These are phyloP conservation scores for Drosophila tropicalis DNA, from an alignment of 1,140 invertebrate genomes.

Conservation along the genomic window DNA sequence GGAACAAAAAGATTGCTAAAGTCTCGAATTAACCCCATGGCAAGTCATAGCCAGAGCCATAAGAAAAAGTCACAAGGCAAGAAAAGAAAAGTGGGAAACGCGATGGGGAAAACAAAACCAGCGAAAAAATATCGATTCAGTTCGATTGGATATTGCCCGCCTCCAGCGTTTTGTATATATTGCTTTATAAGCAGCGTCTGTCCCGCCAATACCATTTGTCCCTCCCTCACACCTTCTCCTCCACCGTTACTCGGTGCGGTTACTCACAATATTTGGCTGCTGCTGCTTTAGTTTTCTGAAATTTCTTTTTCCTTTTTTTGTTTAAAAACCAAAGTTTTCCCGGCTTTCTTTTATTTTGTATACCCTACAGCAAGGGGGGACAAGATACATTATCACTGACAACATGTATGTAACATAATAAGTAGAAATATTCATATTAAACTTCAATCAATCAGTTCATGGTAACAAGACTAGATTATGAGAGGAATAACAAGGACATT, in stretches of 20 bases:
- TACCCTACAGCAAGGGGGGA: slow-evolving; percentile 3
- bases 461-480: too few species aligned
- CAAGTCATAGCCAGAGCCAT: slow-evolving; percentile 29
- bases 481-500: too few species aligned
- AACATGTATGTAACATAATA: not conserved
- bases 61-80: slow-evolving; percentile 52
- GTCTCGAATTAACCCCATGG: slow-evolving; percentile 11
- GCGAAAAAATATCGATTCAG: slow-evolving; percentile 72
- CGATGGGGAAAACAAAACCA: slow-evolving; percentile 13
- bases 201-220: slow-evolving; percentile 31
- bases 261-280: slow-evolving; percentile 17
- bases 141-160: slow-evolving; percentile 49
- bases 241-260: not conserved
- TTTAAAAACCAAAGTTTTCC: slow-evolving; percentile 47
- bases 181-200: slow-evolving; percentile 77
- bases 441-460: not conserved
- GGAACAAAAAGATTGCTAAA: slow-evolving; percentile 4
- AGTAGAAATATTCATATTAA: not conserved
- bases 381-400: not conserved
- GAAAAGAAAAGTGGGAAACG: slow-evolving; percentile 4
- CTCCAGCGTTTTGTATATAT: slow-evolving; percentile 58
- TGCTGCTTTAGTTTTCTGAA: slow-evolving; percentile 1
- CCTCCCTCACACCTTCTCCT: not conserved
- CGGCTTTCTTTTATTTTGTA: slow-evolving; percentile 9
- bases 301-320: slow-evolving; percentile 27